Evolutionary conservation across 2,888 invertebrate species (phyloP), one percentile per base, ranked within the genome.

Genomic region (Zaprionus bogoriensis): DNA sequence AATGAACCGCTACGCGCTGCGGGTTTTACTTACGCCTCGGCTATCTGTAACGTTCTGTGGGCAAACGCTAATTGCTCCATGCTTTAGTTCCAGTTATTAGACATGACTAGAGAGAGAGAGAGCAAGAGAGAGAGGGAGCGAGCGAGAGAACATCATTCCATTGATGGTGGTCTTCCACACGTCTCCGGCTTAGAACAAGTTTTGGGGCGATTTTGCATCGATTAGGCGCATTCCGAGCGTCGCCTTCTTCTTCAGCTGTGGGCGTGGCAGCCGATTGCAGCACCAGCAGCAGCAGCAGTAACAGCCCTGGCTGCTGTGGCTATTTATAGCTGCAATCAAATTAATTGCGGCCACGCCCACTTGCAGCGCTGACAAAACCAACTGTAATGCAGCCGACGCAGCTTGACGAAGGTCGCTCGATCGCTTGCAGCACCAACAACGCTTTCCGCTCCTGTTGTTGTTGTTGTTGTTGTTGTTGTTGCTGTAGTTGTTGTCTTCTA

Each of bases 1-100:
- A 85, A 82, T 82, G 79, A 79, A 79, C 79, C 20, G 32, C 3
- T 9, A 17, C 10, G 47, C 53, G 44, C 38, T 45, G 46, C 57
- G 54, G 32, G 45, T 36, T 50, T 52, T 42, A 47, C 65, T 41
- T 59, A 45, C 62, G 57, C 54, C 6, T 60, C 46, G 50, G 52
- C 57, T 74, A 70, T 74, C 80, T 80, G 85, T 84, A 59, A 65
- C 82, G 71, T 58, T 46, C 64, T 81, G 50, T 58, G 54, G 53
- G 65, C 61, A 54, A 80, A 76, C 86, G 77, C 71, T 80, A 80
- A 80, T 80, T 80, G 84, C 68, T 71, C 38, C 42, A 30, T 74
- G 83, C 86, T 80, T 80, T 86, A 79, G 86, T 80, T 80, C 74
- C 80, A 81, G 80, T 81, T 81, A 86, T 86, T 83, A 86, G 87